A percentile compares a stretch with the other conserved stretches of the same genome.
Evolutionary conservation across 2,797 vertebrate genomes (phyloP).

Genomic region (Danio aesculapii): DNA sequence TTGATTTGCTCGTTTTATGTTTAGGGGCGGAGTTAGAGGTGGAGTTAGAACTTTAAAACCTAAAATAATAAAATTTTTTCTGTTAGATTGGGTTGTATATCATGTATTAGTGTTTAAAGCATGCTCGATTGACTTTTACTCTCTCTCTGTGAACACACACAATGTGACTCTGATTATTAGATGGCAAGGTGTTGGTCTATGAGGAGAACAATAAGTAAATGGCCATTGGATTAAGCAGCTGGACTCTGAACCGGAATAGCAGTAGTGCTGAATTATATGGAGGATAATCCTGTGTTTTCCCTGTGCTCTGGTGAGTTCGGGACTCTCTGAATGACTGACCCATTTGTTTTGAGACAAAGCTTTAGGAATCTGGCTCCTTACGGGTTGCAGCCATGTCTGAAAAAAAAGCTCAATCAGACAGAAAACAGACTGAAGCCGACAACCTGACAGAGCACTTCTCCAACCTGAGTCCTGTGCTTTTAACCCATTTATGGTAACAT

Average conservation of each 20-base stretch:
- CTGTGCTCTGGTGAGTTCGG: background rate
- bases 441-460: too few species aligned
- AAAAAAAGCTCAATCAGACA: background rate
- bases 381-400: background rate
- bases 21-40: too few species aligned
- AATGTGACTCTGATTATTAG: background rate
- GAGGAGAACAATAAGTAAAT: background rate
- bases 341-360: constrained; percentile 42
- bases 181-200: background rate
- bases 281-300: constrained; percentile 40
- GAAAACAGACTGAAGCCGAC: too few species aligned
- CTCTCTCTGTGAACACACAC: background rate
- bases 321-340: constrained; percentile 34
- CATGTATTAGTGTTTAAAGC: background rate
- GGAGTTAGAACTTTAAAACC: too few species aligned
- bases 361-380: constrained; percentile 17
- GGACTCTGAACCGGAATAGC: constrained; percentile 39
- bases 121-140: background rate
- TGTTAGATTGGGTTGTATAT: too few species aligned
- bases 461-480: too few species aligned
- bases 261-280: constrained; percentile 2
- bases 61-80: too few species aligned
- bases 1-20: too few species aligned
- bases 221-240: constrained; percentile 14
- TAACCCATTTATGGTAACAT: too few species aligned